Conservation (phyloP, 2,113 vertebrate genomes). For the Motacilla alba region DNA sequence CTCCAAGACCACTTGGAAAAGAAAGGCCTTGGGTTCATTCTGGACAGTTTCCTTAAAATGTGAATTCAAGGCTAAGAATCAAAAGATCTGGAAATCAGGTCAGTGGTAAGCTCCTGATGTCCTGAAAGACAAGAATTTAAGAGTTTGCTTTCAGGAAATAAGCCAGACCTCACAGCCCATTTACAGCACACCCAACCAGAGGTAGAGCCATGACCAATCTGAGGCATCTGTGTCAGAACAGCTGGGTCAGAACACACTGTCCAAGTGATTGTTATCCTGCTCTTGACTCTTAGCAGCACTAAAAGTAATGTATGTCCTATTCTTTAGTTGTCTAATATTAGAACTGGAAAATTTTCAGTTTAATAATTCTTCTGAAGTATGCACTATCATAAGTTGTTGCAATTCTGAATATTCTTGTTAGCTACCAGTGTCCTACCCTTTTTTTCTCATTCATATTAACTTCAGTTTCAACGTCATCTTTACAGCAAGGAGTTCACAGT, state of each 20-base stretch:
- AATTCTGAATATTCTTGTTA: not conserved
- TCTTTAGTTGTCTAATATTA: not conserved
- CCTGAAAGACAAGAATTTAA: not conserved
- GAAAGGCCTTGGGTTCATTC: not conserved
- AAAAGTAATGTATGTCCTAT: not conserved
- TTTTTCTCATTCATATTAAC: not conserved
- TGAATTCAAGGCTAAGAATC: not conserved
- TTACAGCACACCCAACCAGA: rapidly evolving
- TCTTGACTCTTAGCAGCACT: not conserved
- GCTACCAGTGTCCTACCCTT: not conserved
- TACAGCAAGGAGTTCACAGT: not conserved
- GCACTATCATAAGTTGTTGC: not conserved
- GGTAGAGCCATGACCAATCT: not conserved
- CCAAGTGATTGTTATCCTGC: not conserved
- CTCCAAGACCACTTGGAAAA: not conserved
- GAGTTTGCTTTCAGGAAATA: not conserved
- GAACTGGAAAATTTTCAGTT: not conserved
- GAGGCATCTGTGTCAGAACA: not conserved
- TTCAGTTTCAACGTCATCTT: not conserved
- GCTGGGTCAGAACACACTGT: not conserved
- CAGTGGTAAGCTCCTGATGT: not conserved
- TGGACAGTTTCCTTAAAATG: not conserved
- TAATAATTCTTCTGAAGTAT: not conserved
- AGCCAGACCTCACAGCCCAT: not conserved
- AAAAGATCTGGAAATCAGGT: not conserved